Conservation (phyloP, 1,140 invertebrate species). For the Listronotus oregonensis region DNA sequence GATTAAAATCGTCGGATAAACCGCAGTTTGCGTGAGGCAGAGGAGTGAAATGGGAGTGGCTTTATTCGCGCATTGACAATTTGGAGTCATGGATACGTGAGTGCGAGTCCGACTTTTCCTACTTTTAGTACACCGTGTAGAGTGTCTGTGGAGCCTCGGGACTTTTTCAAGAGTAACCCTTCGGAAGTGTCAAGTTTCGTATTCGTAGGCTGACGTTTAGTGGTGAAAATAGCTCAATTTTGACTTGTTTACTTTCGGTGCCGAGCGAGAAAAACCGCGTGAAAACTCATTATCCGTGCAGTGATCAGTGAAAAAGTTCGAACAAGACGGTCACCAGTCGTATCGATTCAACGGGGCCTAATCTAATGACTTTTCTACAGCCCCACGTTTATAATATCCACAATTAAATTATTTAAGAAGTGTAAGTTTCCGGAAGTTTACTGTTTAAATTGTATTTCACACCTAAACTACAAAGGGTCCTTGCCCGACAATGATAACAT, state of each 20-base stretch:
- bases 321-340: neutral
- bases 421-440: slow-evolving; percentile 25
- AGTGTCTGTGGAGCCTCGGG: slow-evolving; percentile 25
- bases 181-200: slow-evolving; percentile 26
- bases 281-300: slow-evolving; percentile 3
- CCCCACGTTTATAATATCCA: slow-evolving; percentile 6
- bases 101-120: slow-evolving; percentile 22
- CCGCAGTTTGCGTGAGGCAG: slow-evolving; percentile 12
- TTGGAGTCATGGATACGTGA: slow-evolving; percentile 30
- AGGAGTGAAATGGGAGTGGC: slow-evolving; percentile 34
- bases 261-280: slow-evolving; percentile 1
- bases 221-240: slow-evolving; percentile 5
- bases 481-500: too few relatives aligned
- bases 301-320: slow-evolving; percentile 16
- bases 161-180: slow-evolving; percentile 4
- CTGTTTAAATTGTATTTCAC: slow-evolving; percentile 1
- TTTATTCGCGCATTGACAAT: slow-evolving; percentile 36
- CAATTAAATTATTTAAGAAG: slow-evolving; percentile 26
- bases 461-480: too few relatives aligned
- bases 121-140: slow-evolving; percentile 30
- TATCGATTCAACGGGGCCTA: slow-evolving; percentile 24
- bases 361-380: slow-evolving; percentile 29
- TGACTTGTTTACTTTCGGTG: slow-evolving; percentile 17
- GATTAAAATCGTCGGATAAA: slow-evolving; percentile 9
- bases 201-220: neutral